Percentiles rank a stretch among this genome's conserved stretches.
Evolutionary conservation across 1,140 invertebrate genomes (phyloP).

Genomic region (Agrilus planipennis): DNA sequence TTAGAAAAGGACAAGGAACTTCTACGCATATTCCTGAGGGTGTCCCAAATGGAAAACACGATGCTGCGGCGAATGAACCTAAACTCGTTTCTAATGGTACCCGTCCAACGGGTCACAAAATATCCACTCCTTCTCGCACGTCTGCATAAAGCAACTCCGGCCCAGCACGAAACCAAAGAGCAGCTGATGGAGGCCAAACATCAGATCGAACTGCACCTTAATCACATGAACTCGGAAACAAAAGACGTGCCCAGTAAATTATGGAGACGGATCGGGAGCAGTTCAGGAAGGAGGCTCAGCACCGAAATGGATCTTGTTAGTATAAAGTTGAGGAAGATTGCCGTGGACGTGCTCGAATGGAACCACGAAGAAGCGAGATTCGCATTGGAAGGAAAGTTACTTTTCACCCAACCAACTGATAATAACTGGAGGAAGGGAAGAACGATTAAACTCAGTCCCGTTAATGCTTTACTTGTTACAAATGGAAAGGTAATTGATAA

Average conservation of each 20-base stretch:
- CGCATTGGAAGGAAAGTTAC: slow-evolving; percentile 72
- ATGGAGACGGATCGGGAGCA: slow-evolving; percentile 79
- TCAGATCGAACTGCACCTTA: slow-evolving; percentile 85
- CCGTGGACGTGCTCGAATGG: slow-evolving; percentile 86
- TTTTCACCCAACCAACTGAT: slow-evolving; percentile 77
- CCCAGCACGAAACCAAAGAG: slow-evolving; percentile 63
- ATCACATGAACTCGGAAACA: slow-evolving; percentile 89
- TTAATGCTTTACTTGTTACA: slow-evolving; percentile 79
- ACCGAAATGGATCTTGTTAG: slow-evolving; percentile 75
- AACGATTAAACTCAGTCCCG: slow-evolving; percentile 74
- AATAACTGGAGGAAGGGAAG: slow-evolving; percentile 79
- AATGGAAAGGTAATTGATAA: slow-evolving; percentile 60
- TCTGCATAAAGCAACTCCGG: slow-evolving; percentile 81
- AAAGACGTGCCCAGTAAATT: slow-evolving; percentile 82
- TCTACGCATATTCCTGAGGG: slow-evolving; percentile 83
- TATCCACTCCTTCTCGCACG: slow-evolving; percentile 85
- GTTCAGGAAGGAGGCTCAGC: slow-evolving; percentile 54
- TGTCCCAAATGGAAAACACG: slow-evolving; percentile 93
- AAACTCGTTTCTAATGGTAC: slow-evolving; percentile 93
- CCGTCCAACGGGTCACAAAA: slow-evolving; percentile 81
- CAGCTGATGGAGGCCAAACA: slow-evolving; percentile 71
- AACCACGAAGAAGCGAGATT: slow-evolving; percentile 82
- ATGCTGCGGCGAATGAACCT: slow-evolving; percentile 89
- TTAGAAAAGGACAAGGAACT: slow-evolving; percentile 93
- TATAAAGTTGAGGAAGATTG: slow-evolving; percentile 81